Conservation (phyloP, 2,888 invertebrate genomes). For the Macrosiphum euphorbiae region DNA sequence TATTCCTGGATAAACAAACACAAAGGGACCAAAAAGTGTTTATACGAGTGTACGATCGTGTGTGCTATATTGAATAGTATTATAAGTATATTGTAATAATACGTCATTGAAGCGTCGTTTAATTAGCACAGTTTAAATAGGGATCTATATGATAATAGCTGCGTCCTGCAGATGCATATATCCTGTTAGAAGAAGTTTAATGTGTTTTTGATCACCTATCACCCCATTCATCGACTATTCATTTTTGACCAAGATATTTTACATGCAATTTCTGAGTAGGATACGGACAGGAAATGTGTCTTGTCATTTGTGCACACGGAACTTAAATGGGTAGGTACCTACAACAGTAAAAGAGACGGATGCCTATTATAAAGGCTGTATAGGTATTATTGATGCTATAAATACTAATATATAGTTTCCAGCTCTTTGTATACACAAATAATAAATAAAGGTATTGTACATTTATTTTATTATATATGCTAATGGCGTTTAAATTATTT, state of each 20-base stretch:
- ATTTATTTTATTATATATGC: neutral
- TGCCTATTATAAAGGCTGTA: neutral
- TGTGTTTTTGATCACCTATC: neutral
- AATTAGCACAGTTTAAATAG: neutral
- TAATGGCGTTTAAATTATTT: neutral
- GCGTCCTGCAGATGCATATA: too few species aligned
- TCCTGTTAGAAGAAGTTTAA: neutral
- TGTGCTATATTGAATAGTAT: neutral
- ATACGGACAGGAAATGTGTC: neutral
- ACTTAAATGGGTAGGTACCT: neutral
- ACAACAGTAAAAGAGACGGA: neutral
- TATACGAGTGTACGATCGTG: too few species aligned
- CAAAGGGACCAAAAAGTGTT: neutral
- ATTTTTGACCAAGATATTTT: neutral
- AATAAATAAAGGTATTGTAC: neutral
- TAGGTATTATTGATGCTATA: neutral
- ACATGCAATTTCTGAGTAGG: neutral
- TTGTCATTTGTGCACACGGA: neutral
- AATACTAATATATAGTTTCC: neutral
- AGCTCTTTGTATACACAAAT: neutral
- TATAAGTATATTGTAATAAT: neutral
- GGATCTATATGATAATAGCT: neutral
- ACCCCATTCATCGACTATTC: neutral
- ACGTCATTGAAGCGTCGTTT: neutral
- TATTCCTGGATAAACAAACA: neutral